These are phyloP conservation scores for Hystrix cristata DNA, from an alignment of 2,113 vertebrate species.

Conservation along the genomic window DNA sequence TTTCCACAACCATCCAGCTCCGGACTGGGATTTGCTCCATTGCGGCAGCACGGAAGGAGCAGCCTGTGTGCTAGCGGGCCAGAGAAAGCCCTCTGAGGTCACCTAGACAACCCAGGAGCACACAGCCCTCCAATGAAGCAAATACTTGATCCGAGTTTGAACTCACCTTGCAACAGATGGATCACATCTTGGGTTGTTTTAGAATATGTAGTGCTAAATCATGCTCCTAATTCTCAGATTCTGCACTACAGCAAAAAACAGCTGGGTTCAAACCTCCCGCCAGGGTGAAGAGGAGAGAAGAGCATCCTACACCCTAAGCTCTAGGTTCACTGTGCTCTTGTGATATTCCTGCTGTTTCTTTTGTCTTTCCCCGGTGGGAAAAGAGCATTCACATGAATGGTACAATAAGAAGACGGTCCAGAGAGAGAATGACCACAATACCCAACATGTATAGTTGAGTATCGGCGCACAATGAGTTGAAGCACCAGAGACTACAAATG, in stretches of 20 bases:
- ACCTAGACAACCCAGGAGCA: not conserved
- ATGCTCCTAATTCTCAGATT: not conserved
- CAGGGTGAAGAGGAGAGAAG: not conserved
- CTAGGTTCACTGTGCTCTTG: constrained; percentile 8
- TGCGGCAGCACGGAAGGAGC: not conserved
- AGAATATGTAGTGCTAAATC: not conserved
- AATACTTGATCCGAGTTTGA: not conserved
- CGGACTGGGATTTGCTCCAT: not conserved
- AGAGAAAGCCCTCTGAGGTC: not conserved
- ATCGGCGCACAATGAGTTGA: not conserved
- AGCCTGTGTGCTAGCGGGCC: not conserved
- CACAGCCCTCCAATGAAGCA: not conserved
- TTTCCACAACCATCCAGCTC: not conserved
- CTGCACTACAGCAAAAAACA: not conserved
- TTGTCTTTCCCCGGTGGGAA: not conserved
- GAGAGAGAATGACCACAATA: not conserved
- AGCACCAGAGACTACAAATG: not conserved
- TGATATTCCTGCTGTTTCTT: not conserved
- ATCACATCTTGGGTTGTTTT: not conserved
- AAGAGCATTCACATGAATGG: not conserved
- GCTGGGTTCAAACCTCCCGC: not conserved
- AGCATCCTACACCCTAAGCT: not conserved
- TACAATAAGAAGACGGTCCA: not conserved
- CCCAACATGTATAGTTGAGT: not conserved
- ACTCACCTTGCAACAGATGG: not conserved